Base-by-base conservation (phyloP, 2,113 vertebrate genomes). In the Vidua macroura region DNA sequence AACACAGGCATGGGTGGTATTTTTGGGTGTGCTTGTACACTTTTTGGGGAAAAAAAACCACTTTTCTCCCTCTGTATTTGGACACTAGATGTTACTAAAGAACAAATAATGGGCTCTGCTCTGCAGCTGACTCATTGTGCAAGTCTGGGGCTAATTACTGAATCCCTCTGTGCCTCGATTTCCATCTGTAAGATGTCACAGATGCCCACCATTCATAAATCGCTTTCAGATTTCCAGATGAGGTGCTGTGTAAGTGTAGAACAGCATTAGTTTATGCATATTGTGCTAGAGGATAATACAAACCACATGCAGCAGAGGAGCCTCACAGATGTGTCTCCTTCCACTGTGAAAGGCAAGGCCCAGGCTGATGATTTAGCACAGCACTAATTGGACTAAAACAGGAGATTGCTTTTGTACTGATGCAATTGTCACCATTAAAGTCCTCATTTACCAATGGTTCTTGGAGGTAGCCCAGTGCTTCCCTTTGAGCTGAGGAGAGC, bases 121-220 rank as follows among this genome's bases (percentile, higher is more conserved):
- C 68, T 80, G 78, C 92, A 95, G 87, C 94, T 93, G 94, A 93
- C 44, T 90, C 90, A 21, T 70, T 81, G 66, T 86, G 79, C 35
- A 10, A 88, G 73, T 63, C 96, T 97, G 95, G 78, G 90, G 95
- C 93, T 94, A 44, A 94, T 96, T 95, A 94, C 23, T 23, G 85
- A 83, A 77, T 90, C 92, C 88, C 93, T 94, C 82, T 27, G 43
- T 94, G 92, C 90, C 94, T 92, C 39, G 0, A 73, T 88, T 96
- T 94, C 79, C 94, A 95, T 95, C 92, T 96, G 96, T 90, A 77
- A 86, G 56, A 77, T 88, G 95, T 96, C 95, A 80, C 93, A 96
- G 92, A 95, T 96, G 92, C 95, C 95, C 92, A 90, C 92, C 93
- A 86, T 91, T 94, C 93, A 95, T 94, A 95, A 96, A 95, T 83